Conservation (phyloP, 2,888 invertebrate species). For the Osedax frankpressi region DNA sequence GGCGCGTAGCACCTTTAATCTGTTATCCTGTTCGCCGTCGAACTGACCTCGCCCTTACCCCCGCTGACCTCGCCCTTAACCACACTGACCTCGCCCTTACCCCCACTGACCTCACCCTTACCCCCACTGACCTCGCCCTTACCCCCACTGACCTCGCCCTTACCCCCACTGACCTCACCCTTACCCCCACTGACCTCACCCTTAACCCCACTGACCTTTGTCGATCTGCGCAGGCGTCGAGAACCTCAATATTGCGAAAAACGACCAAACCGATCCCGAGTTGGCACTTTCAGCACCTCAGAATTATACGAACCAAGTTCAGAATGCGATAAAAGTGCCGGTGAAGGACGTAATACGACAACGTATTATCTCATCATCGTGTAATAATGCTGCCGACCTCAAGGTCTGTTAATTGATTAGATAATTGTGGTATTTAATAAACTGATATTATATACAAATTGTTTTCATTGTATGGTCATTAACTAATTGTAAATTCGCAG, state of each 20-base stretch:
- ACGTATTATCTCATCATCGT: not conserved
- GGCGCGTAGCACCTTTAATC: not conserved
- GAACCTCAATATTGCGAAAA: too few relatives aligned
- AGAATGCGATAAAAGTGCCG: conserved; percentile 24
- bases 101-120: not conserved
- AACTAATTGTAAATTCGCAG: too few relatives aligned
- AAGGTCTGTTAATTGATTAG: too few relatives aligned
- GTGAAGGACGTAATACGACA: not conserved
- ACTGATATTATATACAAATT: too few relatives aligned
- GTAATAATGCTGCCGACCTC: not conserved
- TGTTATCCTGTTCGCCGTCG: not conserved
- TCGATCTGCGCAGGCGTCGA: too few relatives aligned
- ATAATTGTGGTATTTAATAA: too few relatives aligned
- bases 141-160: not conserved
- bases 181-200: not conserved
- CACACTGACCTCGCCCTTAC: not conserved
- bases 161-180: not conserved
- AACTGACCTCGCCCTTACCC: not conserved
- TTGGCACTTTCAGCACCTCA: conserved; percentile 27
- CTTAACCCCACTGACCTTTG: too few relatives aligned
- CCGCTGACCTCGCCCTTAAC: too few relatives aligned
- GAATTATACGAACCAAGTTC: conserved; percentile 28
- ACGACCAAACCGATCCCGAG: conserved; percentile 20
- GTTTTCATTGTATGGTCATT: too few relatives aligned
- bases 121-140: not conserved